Percentiles rank a stretch among this genome's conserved stretches.
These are phyloP conservation scores for Oncopodura yosiiana DNA, from an alignment of 1,140 invertebrate species.

Conservation along the genomic window DNA sequence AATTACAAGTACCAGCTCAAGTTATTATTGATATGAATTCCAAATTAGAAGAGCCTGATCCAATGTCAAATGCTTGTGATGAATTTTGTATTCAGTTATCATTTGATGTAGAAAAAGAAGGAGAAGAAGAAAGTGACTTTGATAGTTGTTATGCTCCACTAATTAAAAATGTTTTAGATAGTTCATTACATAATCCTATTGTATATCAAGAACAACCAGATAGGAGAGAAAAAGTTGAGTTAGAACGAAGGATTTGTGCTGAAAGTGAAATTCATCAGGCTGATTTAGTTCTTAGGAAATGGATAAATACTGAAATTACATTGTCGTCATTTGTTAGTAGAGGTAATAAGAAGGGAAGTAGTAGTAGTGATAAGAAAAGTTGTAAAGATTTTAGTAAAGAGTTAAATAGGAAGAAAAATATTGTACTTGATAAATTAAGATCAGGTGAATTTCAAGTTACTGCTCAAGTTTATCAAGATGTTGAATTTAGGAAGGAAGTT, in stretches of 20 bases:
- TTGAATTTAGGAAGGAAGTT: constrained; percentile 28
- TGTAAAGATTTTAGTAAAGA: background rate
- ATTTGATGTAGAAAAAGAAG: too few relatives aligned
- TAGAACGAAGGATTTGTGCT: constrained; percentile 25
- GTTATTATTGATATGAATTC: constrained; percentile 25
- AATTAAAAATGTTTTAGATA: constrained; percentile 6
- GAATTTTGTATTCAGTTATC: constrained; percentile 22
- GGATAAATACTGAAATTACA: constrained; percentile 23
- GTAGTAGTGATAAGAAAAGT: background rate
- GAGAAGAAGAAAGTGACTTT: background rate
- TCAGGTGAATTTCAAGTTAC: constrained; percentile 18
- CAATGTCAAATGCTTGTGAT: constrained; percentile 24
- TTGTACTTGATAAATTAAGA: constrained; percentile 15
- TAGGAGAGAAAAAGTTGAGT: constrained; percentile 13
- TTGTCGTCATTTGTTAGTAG: constrained; percentile 9
- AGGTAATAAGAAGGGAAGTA: too few relatives aligned
- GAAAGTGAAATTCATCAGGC: constrained; percentile 33
- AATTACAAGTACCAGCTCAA: constrained; percentile 20
- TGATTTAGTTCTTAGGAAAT: constrained; percentile 27
- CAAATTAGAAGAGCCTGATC: constrained; percentile 27
- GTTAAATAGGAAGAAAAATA: constrained; percentile 10
- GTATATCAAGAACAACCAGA: background rate
- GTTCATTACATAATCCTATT: constrained; percentile 13
- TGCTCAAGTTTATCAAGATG: constrained; percentile 9
- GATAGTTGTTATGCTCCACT: background rate